Conservation (phyloP, 2,797 vertebrate genomes). For the Lophius americanus region DNA sequence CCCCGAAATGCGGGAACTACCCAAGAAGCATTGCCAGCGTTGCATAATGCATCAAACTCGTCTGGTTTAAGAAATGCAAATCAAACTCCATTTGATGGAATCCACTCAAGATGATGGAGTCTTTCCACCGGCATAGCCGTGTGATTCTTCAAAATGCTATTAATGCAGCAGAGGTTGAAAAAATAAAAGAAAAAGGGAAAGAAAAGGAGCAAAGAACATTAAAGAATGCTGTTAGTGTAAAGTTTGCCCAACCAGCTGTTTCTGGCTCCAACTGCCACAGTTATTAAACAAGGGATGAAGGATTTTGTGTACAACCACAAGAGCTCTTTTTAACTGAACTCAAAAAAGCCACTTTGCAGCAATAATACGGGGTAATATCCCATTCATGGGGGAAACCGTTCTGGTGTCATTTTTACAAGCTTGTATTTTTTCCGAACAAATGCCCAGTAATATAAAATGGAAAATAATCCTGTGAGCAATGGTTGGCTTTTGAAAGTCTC, state of each 20-base stretch:
- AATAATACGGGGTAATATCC: constrained; percentile 39
- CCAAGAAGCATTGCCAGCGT: constrained; percentile 55
- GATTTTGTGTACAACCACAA: constrained; percentile 37
- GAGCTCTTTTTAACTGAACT: constrained; percentile 52
- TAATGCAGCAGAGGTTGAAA: constrained; percentile 42
- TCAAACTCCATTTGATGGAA: constrained; percentile 67
- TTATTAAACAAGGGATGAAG: constrained; percentile 68
- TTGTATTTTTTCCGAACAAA: constrained; percentile 11
- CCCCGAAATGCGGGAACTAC: constrained; percentile 51
- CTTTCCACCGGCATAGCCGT: constrained; percentile 51
- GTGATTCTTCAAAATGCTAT: constrained; percentile 60
- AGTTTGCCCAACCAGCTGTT: constrained; percentile 54
- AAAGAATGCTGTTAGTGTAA: constrained; percentile 36
- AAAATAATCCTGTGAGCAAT: too few species aligned
- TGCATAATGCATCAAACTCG: constrained; percentile 72
- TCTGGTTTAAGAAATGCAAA: constrained; percentile 78
- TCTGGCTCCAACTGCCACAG: constrained; percentile 29
- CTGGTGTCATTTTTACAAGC: constrained; percentile 24
- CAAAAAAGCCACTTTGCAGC: constrained; percentile 51
- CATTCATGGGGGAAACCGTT: constrained; percentile 12
- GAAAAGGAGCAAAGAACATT: constrained; percentile 6
- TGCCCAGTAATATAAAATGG: neutral
- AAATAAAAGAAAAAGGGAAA: constrained; percentile 10
- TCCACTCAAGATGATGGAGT: constrained; percentile 67
- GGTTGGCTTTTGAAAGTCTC: too few species aligned